These are phyloP conservation scores for Myotis pilosus DNA, from an alignment of 2,797 vertebrate genomes.

Conservation along the genomic window DNA sequence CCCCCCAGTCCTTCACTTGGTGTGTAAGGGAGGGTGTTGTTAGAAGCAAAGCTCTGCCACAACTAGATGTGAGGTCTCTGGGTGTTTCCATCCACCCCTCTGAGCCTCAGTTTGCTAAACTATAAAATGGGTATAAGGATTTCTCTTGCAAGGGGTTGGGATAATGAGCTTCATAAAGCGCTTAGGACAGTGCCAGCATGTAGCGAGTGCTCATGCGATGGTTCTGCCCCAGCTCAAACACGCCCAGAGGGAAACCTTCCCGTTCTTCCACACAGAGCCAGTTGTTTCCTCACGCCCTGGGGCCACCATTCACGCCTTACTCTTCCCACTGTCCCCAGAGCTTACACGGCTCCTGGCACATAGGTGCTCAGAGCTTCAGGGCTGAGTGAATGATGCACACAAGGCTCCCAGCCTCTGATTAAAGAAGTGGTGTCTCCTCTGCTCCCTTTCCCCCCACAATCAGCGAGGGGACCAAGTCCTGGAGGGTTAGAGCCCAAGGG, in stretches of 20 bases:
- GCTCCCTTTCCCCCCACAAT: neutral
- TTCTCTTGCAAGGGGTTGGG: neutral
- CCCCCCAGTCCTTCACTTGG: neutral
- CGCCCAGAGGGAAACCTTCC: neutral
- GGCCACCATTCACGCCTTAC: neutral
- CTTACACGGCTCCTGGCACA: neutral
- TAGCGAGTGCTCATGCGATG: neutral
- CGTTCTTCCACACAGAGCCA: neutral
- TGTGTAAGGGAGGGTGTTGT: too few species aligned
- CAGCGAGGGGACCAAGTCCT: neutral
- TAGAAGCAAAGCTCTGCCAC: neutral
- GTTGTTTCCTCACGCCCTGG: neutral
- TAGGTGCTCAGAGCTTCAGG: accelerated
- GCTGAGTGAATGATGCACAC: neutral
- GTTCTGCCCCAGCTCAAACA: neutral
- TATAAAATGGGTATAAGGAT: neutral
- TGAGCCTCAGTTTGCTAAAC: neutral
- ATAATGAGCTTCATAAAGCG: neutral
- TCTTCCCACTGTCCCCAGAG: neutral
- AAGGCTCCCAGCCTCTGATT: accelerated
- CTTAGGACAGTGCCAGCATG: neutral
- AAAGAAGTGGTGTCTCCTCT: neutral
- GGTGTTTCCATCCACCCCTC: neutral
- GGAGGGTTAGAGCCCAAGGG: neutral
- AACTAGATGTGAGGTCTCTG: neutral